Evolutionary conservation across 2,113 vertebrate genomes (phyloP).

Genomic region (Stomatorhinus ivindoensis): DNA sequence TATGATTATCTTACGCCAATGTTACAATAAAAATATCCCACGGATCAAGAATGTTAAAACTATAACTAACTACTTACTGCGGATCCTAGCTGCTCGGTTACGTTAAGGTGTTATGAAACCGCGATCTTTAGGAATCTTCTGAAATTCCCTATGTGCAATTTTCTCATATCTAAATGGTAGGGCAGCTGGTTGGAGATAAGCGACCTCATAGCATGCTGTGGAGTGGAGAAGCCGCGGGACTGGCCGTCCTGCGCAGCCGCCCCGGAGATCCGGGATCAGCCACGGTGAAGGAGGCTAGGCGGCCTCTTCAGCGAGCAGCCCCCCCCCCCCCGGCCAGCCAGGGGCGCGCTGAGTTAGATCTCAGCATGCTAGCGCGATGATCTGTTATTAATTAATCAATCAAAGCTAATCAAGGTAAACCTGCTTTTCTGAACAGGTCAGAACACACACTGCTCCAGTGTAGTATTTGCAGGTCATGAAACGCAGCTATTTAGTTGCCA

Average conservation of each 20-base stretch:
- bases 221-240: constrained; percentile 27
- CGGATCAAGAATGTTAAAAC: background rate
- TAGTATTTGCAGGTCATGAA: constrained; percentile 7
- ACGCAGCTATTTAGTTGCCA: background rate
- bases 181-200: background rate
- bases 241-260: background rate
- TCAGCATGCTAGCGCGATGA: constrained; percentile 41
- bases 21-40: background rate
- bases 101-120: background rate
- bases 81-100: background rate
- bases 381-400: constrained; percentile 47
- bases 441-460: constrained; percentile 39
- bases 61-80: background rate
- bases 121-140: background rate
- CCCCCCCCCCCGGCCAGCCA: constrained; percentile 19
- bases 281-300: constrained; percentile 30
- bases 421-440: constrained; percentile 41
- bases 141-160: background rate
- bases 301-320: constrained; percentile 19
- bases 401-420: constrained; percentile 45
- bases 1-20: background rate
- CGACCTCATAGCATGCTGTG: constrained; percentile 15
- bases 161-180: background rate
- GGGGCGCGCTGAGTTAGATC: constrained; percentile 35
- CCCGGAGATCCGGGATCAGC: constrained; percentile 4